phyloP scores from a whole-genome alignment of 2,113 vertebrate genomes.

The Artemisiospiza belli region DNA sequence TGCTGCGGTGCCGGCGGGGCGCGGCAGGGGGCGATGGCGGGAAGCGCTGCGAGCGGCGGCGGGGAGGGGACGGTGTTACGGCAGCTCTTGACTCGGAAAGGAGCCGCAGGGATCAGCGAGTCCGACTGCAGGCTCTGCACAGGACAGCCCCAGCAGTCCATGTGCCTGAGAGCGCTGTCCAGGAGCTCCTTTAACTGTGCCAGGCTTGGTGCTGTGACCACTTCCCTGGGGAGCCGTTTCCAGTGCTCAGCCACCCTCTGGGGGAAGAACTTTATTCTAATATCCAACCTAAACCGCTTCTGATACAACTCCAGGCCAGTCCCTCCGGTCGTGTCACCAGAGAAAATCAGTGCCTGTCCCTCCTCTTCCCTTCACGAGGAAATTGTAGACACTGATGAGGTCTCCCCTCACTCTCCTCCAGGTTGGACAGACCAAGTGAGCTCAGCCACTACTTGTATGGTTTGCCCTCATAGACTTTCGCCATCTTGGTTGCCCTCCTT shows the following conservation, averaged over 20 bases:
- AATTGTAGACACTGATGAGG: too few relatives aligned
- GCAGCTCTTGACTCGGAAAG: too few relatives aligned
- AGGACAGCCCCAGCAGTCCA: too few relatives aligned
- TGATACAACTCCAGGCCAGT: not conserved
- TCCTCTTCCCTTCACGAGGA: not conserved
- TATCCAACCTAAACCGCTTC: not conserved
- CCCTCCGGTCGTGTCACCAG: not conserved
- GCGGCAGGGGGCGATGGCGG: not conserved
- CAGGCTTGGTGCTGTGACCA: not conserved
- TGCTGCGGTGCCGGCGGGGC: not conserved
- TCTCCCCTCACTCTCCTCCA: not conserved
- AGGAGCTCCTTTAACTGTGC: not conserved
- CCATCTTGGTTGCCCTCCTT: not conserved
- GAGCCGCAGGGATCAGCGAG: accelerated
- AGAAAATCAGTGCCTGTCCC: not conserved
- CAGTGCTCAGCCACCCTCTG: too few relatives aligned
- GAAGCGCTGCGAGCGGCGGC: not conserved
- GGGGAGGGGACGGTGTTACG: accelerated
- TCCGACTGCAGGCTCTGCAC: accelerated
- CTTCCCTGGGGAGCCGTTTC: not conserved
- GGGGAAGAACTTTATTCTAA: not conserved
- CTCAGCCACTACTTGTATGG: not conserved
- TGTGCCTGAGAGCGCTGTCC: too few relatives aligned
- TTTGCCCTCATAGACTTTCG: accelerated
- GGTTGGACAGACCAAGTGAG: not conserved